Conservation (phyloP, 2,113 vertebrate genomes). For the Rhinichthys klamathensis region DNA sequence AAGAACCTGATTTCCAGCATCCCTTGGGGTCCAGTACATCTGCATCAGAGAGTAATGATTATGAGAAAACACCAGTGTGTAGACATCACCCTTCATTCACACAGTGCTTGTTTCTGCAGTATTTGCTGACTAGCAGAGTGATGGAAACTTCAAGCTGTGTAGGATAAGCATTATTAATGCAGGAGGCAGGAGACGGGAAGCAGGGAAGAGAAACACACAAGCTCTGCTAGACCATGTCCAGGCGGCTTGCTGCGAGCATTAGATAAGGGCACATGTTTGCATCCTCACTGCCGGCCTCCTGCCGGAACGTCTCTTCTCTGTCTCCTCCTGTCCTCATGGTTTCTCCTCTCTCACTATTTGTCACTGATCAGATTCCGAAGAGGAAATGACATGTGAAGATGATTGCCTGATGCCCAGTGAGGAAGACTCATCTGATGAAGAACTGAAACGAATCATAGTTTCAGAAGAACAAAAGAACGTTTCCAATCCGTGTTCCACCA, state of each 20-base stretch:
- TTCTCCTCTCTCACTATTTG: slow-evolving; percentile 9
- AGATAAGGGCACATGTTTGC: slow-evolving; percentile 34
- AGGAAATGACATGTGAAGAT: slow-evolving; percentile 67
- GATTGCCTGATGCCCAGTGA: slow-evolving; percentile 54
- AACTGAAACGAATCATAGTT: slow-evolving; percentile 40
- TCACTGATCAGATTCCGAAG: slow-evolving; percentile 61
- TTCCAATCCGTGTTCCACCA: slow-evolving; percentile 41
- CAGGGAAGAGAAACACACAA: slow-evolving; percentile 29
- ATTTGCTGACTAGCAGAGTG: slow-evolving; percentile 49
- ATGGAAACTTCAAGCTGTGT: slow-evolving; percentile 45
- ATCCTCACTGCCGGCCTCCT: slow-evolving; percentile 6
- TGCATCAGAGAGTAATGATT: slow-evolving; percentile 1
- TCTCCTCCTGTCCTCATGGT: slow-evolving; percentile 3
- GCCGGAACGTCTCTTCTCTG: background rate
- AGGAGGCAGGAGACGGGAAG: slow-evolving; percentile 26
- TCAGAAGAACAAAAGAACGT: slow-evolving; percentile 46
- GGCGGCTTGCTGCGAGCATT: slow-evolving; percentile 10
- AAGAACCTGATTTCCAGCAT: slow-evolving; percentile 37
- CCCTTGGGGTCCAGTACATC: slow-evolving; percentile 19
- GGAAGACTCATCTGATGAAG: slow-evolving; percentile 66
- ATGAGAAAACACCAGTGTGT: slow-evolving; percentile 28
- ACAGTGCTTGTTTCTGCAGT: slow-evolving; percentile 45
- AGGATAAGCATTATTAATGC: slow-evolving; percentile 59
- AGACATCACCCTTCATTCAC: slow-evolving; percentile 36
- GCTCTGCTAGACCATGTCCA: slow-evolving; percentile 10